These are phyloP conservation scores for Cladorhizidae sp. DNA, from an alignment of 37 sponge, comb jelly and placozoan genomes.

Conservation along the genomic window DNA sequence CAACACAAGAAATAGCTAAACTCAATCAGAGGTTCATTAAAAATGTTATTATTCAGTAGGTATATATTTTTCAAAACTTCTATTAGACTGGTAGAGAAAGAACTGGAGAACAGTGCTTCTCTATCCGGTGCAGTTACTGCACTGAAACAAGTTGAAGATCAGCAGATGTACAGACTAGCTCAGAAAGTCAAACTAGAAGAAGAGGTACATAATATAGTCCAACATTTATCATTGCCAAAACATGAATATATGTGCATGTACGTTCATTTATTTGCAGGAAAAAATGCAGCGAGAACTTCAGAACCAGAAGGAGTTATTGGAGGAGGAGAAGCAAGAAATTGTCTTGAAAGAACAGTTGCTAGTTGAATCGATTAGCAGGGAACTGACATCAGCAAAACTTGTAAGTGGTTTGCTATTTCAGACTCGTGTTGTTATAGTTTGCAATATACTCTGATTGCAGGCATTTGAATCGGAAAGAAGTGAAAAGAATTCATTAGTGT, in stretches of 20 bases:
- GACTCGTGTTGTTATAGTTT: not conserved
- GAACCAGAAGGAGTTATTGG: conserved; percentile 16
- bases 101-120: conserved; percentile 27
- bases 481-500: not conserved
- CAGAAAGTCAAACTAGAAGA: conserved; percentile 15
- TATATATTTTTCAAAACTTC: not conserved
- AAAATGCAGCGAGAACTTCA: not conserved
- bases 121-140: conserved; percentile 25
- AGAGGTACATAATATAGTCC: not conserved
- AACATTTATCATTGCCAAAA: not conserved
- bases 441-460: not conserved
- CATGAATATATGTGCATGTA: not conserved
- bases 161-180: not conserved
- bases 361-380: not conserved
- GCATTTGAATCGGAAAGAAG: not conserved
- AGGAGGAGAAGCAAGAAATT: conserved; percentile 18
- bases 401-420: not conserved
- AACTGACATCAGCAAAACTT: conserved; percentile 1
- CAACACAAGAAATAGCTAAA: not conserved
- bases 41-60: not conserved
- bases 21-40: not conserved
- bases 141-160: conserved; percentile 19
- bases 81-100: conserved; percentile 12
- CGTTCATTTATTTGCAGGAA: not conserved
- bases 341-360: not conserved